Evolutionary conservation across 2,888 invertebrate species (phyloP).

Genomic region (Cecidostiba fungosa): DNA sequence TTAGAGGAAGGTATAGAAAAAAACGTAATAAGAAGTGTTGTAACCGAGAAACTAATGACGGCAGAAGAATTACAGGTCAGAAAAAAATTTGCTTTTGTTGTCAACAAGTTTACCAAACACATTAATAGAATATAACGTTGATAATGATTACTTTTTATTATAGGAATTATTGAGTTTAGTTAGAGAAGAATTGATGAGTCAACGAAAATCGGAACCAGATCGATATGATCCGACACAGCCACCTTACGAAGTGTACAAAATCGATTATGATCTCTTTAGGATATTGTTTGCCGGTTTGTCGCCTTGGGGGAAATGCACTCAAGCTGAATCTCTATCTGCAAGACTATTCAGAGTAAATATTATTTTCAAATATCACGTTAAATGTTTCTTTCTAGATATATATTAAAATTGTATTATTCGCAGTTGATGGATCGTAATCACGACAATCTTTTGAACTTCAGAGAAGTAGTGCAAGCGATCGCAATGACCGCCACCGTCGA

Average conservation of each 20-base stretch:
- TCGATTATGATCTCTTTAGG: conserved; percentile 95
- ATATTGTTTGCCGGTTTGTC: conserved; percentile 92
- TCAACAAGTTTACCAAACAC: conserved; percentile 72
- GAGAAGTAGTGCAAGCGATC: conserved; percentile 90
- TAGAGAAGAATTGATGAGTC: conserved; percentile 90
- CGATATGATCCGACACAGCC: conserved; percentile 88
- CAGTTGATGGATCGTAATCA: conserved; percentile 94
- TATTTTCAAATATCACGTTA: not conserved
- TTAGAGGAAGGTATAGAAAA: conserved; percentile 94
- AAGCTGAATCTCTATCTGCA: conserved; percentile 90
- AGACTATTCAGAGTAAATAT: conserved; percentile 91
- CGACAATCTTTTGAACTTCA: conserved; percentile 93
- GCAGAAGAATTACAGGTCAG: conserved; percentile 84
- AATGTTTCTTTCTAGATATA: conserved; percentile 15
- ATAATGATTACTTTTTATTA: conserved; percentile 65
- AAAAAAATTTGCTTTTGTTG: conserved; percentile 15
- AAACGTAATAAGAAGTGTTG: conserved; percentile 94
- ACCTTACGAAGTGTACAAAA: conserved; percentile 91
- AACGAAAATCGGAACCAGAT: conserved; percentile 84
- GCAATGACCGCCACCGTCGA: conserved; percentile 92
- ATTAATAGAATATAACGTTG: conserved; percentile 1
- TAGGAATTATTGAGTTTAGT: conserved; percentile 84
- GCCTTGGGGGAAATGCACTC: conserved; percentile 94
- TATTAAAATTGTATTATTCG: conserved; percentile 66
- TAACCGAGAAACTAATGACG: conserved; percentile 86